Conservation (phyloP, 2,113 vertebrate species). For the Oncorhynchus nerka region DNA sequence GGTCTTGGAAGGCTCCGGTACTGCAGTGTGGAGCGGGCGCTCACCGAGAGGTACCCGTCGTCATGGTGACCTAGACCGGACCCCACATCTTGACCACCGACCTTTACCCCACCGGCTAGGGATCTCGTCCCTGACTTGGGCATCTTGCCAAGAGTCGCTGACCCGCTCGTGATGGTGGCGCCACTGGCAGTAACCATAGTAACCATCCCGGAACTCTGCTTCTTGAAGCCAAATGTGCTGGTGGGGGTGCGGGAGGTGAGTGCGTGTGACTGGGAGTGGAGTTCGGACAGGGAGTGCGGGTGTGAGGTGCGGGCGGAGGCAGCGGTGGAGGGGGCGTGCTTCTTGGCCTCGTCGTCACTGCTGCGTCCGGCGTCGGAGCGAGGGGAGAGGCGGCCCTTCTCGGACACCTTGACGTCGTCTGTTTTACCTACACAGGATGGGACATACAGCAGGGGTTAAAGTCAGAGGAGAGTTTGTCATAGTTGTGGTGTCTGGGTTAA, state of each 20-base stretch:
- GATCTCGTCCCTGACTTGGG: constrained; percentile 84
- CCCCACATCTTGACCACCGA: constrained; percentile 68
- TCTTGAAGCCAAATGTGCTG: constrained; percentile 96
- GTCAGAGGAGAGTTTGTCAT: not conserved
- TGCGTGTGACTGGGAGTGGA: constrained; percentile 46
- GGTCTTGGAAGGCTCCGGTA: constrained; percentile 95
- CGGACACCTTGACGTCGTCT: constrained; percentile 95
- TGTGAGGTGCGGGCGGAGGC: constrained; percentile 65
- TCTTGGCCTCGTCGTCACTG: constrained; percentile 92
- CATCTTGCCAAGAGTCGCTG: constrained; percentile 95
- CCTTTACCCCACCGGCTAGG: constrained; percentile 73
- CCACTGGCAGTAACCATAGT: constrained; percentile 92
- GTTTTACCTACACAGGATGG: constrained; percentile 84
- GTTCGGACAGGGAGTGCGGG: constrained; percentile 50
- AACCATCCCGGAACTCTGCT: constrained; percentile 82
- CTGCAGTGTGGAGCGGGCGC: constrained; percentile 89
- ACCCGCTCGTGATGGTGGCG: constrained; percentile 91
- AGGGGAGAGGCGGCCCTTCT: constrained; percentile 90
- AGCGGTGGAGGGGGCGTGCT: constrained; percentile 47
- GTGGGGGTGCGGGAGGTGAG: constrained; percentile 77
- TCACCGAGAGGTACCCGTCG: constrained; percentile 85
- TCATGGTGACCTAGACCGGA: constrained; percentile 82
- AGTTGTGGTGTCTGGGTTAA: not conserved
- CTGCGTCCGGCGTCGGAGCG: constrained; percentile 88
- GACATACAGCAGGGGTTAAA: not conserved